Evolutionary conservation across 2,888 invertebrate genomes (phyloP).

Genomic region (Pelosia muscerda): DNA sequence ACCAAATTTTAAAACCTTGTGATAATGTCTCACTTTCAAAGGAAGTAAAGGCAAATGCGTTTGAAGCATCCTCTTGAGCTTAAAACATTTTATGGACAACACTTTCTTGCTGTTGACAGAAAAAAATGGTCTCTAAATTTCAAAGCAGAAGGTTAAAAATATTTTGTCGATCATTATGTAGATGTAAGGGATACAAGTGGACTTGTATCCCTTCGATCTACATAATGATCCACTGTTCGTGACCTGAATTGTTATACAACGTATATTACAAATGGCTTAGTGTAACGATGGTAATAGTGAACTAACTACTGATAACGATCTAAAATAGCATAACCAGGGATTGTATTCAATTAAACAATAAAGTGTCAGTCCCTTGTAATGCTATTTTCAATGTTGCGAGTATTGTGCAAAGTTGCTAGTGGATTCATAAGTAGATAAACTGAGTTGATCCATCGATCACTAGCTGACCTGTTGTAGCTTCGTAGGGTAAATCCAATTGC

Average conservation of each 20-base stretch:
- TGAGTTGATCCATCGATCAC: no score
- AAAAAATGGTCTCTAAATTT: conserved; percentile 28
- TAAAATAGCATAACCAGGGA: neutral
- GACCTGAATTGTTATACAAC: conserved; percentile 54
- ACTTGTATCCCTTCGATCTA: no score
- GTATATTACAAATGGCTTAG: conserved; percentile 48
- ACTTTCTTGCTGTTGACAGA: conserved; percentile 30
- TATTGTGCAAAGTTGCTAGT: no score
- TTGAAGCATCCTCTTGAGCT: conserved; percentile 58
- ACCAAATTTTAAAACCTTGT: conserved; percentile 51
- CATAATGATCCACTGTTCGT: no score
- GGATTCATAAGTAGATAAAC: no score
- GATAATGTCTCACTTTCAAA: conserved; percentile 55
- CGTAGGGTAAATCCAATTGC: no score
- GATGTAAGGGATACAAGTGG: conserved; percentile 61
- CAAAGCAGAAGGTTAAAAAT: conserved; percentile 40
- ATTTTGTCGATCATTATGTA: conserved; percentile 36
- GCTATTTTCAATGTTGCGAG: no score
- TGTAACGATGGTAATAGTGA: conserved; percentile 28
- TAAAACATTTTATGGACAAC: conserved; percentile 67
- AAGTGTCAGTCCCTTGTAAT: no score
- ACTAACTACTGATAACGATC: neutral
- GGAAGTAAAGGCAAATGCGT: conserved; percentile 58
- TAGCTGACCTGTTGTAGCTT: no score
- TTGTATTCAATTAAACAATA: neutral